A percentile compares a stretch with the other conserved stretches of the same genome.
Conservation (phyloP, 2,888 invertebrate species). For the Nemapogon koenigi region DNA sequence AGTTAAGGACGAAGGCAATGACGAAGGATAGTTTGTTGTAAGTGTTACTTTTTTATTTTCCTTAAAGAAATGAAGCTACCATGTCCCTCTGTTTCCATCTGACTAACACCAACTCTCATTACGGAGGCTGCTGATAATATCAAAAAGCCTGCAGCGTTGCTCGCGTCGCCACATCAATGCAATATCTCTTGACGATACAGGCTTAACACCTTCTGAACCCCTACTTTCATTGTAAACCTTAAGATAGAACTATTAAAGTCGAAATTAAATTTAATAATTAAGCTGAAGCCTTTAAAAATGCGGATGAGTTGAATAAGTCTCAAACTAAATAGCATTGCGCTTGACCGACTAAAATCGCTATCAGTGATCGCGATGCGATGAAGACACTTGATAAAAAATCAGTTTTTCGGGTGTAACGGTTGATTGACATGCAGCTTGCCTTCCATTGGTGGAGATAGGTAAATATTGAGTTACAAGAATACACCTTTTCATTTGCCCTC, state of each 20-base stretch:
- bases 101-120: constrained; percentile 48
- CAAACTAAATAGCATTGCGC: constrained; percentile 21
- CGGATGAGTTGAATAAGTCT: constrained; percentile 20
- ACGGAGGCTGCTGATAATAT: constrained; percentile 43
- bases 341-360: constrained; percentile 17
- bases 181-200: too few species aligned
- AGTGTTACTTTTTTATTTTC: constrained; percentile 4
- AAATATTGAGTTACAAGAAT: too few species aligned
- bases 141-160: constrained; percentile 35
- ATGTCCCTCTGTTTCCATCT: constrained; percentile 38
- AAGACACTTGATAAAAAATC: constrained; percentile 10
- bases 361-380: constrained; percentile 11
- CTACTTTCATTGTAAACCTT: too few species aligned
- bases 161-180: constrained; percentile 20
- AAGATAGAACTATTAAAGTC: too few species aligned
- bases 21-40: constrained; percentile 4
- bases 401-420: constrained; percentile 4
- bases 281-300: constrained; percentile 18
- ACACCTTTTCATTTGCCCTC: too few species aligned
- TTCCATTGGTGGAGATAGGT: neutral
- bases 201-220: too few species aligned
- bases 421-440: neutral
- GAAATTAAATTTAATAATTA: too few species aligned
- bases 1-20: too few species aligned
- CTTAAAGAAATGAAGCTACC: constrained; percentile 16